phyloP scores from a whole-genome alignment of 2,888 invertebrate species.

The Podabrus alpinus region DNA sequence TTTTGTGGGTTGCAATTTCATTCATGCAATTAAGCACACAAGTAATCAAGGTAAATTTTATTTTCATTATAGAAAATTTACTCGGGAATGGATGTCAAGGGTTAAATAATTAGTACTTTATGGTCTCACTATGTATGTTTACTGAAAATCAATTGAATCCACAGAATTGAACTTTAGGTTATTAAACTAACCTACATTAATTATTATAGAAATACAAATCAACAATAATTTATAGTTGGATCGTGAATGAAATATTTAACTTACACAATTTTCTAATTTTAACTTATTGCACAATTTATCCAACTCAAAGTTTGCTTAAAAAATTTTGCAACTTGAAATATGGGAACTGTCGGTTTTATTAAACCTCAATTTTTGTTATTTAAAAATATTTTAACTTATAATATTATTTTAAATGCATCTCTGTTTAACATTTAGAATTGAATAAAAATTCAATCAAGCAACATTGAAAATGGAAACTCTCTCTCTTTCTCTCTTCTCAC shows the following conservation, averaged over 20 bases:
- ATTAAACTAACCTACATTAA: not conserved
- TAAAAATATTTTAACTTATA: not conserved
- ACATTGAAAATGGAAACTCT: no score
- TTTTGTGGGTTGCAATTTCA: slow-evolving; percentile 48
- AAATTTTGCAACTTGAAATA: not conserved
- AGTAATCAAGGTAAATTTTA: slow-evolving; percentile 24
- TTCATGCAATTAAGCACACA: slow-evolving; percentile 39
- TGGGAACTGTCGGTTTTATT: not conserved
- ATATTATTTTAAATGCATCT: no score
- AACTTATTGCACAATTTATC: not conserved
- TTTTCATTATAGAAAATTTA: not conserved
- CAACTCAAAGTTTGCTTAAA: not conserved
- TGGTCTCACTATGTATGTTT: not conserved
- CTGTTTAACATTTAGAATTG: no score
- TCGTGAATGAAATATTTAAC: not conserved
- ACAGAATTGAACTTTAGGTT: not conserved
- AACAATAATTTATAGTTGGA: not conserved
- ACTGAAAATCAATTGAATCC: not conserved
- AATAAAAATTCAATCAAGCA: no score
- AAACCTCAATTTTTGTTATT: not conserved
- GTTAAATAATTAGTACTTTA: not conserved
- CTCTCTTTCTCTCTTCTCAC: no score
- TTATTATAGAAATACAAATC: not conserved
- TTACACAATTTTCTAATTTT: not conserved
- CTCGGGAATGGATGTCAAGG: not conserved